Base-by-base conservation (phyloP, 1,140 invertebrate genomes). In the Leptinotarsa texana region DNA sequence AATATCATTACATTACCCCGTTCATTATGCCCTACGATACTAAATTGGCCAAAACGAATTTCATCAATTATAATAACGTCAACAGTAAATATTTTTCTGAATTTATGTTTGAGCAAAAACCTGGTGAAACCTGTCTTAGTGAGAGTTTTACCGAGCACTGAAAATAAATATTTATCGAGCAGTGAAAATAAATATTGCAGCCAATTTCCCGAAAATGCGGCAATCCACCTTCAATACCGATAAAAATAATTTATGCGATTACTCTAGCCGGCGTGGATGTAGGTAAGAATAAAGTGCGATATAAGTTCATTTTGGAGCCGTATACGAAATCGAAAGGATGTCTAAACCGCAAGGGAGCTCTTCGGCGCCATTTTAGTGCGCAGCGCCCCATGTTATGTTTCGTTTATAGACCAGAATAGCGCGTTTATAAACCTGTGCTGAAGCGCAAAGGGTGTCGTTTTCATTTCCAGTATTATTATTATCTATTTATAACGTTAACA, bases 361-460 rank as follows among this genome's bases (percentile, higher is more conserved):
- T 81, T 75, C 77, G 79, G 70, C 77, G 79, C 80, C 79, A 80
- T 81, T 82, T 80, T 80, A 78, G 69, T 77, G 76, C 77, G 76
- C 78, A 77, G 77, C 78, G 79, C 80, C 82, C 80, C 78, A 82
- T 81, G 81, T 83, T 83, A 83, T 82, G 82, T 81, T 77, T 78
- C 82, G 80, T 82, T 83, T 83, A 82, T 82, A 81, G 78, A 80
- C 81, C 82, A 74, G 76, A 82, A 82, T 81, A 77, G 82, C 78
- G 72, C 82, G 77, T 82, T 83, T 83, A 83, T 82, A 81, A 79
- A 82, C 78, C 80, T 76, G 77, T 78, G 79, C 79, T 77, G 81
- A 79, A 75, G 77, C 77, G 78, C 71, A 81, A 83, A 83, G 80
- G 81, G 78, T 77, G 76, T 79, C 79, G 79, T 83, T 83, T 83